Evolutionary conservation across 2,797 vertebrate genomes (phyloP).

Genomic region (Diplodus sargus): DNA sequence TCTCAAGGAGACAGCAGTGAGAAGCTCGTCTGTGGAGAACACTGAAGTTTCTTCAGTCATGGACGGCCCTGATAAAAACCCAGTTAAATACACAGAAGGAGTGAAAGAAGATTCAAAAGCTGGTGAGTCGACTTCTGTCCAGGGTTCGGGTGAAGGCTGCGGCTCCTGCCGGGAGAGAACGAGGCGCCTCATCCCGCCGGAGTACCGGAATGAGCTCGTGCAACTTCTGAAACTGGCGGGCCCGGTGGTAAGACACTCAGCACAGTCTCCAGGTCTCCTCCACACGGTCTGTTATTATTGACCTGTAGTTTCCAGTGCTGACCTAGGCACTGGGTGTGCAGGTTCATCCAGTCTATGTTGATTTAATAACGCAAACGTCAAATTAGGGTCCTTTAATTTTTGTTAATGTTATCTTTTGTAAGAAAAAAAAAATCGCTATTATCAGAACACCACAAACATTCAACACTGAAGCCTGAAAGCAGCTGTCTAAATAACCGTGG

Average conservation of each 20-base stretch:
- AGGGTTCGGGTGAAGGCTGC: neutral
- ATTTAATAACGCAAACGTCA: neutral
- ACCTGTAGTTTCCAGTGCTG: too few relatives aligned
- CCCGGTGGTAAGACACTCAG: slow-evolving; percentile 79
- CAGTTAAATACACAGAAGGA: neutral
- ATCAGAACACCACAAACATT: neutral
- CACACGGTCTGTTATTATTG: neutral
- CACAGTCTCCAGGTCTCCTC: too few relatives aligned
- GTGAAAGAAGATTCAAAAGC: slow-evolving; percentile 9
- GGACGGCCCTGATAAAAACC: slow-evolving; percentile 20
- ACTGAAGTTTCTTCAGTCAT: neutral
- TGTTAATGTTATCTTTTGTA: neutral
- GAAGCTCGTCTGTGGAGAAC: neutral
- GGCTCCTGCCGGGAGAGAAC: slow-evolving; percentile 41
- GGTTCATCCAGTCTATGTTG: neutral
- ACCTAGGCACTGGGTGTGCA: too few relatives aligned
- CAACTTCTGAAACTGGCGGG: slow-evolving; percentile 80
- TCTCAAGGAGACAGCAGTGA: neutral
- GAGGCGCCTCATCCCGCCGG: slow-evolving; percentile 40
- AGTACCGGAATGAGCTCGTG: slow-evolving; percentile 69
- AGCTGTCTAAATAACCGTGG: too few relatives aligned
- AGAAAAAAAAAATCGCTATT: too few relatives aligned
- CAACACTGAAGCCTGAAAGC: neutral
- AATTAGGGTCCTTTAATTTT: neutral
- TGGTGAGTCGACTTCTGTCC: neutral